Percentiles rank a stretch among this genome's conserved stretches.
Evolutionary conservation across 2,797 vertebrate genomes (phyloP).

Genomic region (Distichodus sexfasciatus): DNA sequence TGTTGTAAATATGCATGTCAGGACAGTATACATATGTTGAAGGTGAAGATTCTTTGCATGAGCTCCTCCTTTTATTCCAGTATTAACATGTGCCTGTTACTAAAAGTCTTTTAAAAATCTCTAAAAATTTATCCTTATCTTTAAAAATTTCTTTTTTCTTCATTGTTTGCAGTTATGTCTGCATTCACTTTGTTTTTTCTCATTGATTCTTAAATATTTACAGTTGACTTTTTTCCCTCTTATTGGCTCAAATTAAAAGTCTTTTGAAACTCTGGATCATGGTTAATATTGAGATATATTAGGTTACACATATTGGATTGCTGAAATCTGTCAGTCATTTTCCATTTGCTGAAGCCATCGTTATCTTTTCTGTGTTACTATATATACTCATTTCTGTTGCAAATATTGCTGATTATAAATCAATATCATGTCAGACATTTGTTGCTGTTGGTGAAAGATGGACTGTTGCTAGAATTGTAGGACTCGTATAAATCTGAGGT

Average conservation of each 20-base stretch:
- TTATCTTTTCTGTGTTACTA: not conserved
- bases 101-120: not conserved
- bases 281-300: not conserved
- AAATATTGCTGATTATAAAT: not conserved
- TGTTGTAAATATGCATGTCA: not conserved
- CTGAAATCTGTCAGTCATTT: not conserved
- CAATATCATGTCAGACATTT: not conserved
- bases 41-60: not conserved
- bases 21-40: not conserved
- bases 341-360: too few species aligned
- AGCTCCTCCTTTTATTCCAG: not conserved
- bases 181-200: too few species aligned
- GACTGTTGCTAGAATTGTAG: too few species aligned
- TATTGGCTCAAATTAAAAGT: too few species aligned
- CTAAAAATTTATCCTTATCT: not conserved
- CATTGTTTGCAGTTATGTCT: too few species aligned
- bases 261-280: not conserved
- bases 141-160: too few species aligned
- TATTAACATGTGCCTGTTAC: not conserved
- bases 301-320: not conserved
- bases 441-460: constrained; percentile 28
- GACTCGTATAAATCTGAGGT: too few species aligned
- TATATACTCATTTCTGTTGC: not conserved
- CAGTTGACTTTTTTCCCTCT: not conserved
- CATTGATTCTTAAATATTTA: not conserved